Evolutionary conservation across 1,140 invertebrate genomes (phyloP), one percentile per base, ranked within the genome.

Genomic region (Macrobrachium nipponense): DNA sequence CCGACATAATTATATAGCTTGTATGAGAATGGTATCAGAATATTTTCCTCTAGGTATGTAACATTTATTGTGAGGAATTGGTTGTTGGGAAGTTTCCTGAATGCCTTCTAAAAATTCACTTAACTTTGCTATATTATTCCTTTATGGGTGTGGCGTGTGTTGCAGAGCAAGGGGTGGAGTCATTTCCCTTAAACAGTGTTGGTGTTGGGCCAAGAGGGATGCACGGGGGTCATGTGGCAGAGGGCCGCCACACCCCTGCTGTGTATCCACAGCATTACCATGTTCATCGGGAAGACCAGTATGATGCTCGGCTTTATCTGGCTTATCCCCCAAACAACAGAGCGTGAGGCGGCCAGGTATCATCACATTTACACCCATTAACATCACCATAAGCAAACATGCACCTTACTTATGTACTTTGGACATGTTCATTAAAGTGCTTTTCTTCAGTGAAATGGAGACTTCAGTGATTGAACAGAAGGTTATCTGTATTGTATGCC

Each of bases 81-180:
- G 12, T 51, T 51, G 51, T 51, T 51, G 51, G 51, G 51, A 51
- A 51, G 7, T 51, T 51, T 51, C 12, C 51, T 51, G 51, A 10
- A 51, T 10, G 51, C 12, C 7, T 0, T 51, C 51, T 12, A 10
- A 51, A 51, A 8, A 51, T 51, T 51, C 51, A 51, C 51, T 51
- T 51, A 51, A 8, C 51, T 51, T 51, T 51, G 51, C 12, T 51
- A 51, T 51, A 51, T 12, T 51, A 10, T 51, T 51, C 51, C 51
- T 68, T 75, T 60, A 83, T 59, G 18, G 60, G 81, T n/a, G 73
- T 66, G 81, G 64, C 66, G 80, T 83, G 72, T 59, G 59, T 83
- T 83, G 51, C 81, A 83, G 81, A 85, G 27, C 62, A 85, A 78
- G 82, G 82, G 75, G 77, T 80, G 58, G 82, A 85, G 64, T 85